Conservation (phyloP, 2,888 invertebrate species). For the Prenolepis imparis region DNA sequence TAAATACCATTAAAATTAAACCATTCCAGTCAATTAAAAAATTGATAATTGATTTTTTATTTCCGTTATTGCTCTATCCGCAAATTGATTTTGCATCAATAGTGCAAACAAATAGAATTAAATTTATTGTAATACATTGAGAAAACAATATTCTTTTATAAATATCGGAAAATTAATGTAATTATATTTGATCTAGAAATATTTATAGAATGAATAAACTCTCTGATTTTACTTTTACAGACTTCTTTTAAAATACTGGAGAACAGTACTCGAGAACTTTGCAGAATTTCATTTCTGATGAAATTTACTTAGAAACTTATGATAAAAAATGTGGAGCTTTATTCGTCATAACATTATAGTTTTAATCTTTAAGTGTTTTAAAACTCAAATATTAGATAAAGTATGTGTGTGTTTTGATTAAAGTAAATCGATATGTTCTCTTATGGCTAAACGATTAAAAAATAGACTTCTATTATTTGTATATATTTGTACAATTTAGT, state of each 20-base stretch:
- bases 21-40: background rate
- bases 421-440: background rate
- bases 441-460: background rate
- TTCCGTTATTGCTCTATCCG: background rate
- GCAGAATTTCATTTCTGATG: background rate
- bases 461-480: background rate
- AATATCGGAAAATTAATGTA: background rate
- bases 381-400: background rate
- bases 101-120: constrained; percentile 20
- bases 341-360: no score
- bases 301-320: background rate
- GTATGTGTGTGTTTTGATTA: background rate
- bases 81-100: background rate
- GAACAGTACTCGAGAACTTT: background rate
- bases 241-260: background rate
- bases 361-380: background rate
- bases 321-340: background rate
- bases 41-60: constrained; percentile 25
- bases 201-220: background rate
- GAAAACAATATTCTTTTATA: background rate
- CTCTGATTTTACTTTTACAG: background rate
- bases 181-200: background rate
- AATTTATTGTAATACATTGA: background rate
- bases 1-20: background rate
- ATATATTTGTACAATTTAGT: background rate